phyloP scores from a whole-genome alignment of 37 sponge, comb jelly and placozoan species.

The Chondrilla cf. caribensis region DNA sequence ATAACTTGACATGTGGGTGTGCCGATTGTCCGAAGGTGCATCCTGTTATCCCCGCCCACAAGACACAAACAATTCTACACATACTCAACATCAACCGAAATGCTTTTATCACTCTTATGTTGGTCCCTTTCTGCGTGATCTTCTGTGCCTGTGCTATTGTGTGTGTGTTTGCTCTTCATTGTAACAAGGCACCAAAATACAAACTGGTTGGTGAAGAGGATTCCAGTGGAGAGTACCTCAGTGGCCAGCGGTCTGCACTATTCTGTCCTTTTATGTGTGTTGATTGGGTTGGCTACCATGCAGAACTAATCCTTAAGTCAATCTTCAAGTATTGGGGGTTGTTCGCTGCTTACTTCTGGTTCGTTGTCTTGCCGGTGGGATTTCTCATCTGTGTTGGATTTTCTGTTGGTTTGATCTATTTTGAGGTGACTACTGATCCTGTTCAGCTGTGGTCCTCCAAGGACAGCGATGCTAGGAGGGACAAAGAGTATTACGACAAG shows the following conservation, averaged over 20 bases:
- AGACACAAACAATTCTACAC: neutral
- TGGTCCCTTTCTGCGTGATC: slow-evolving; percentile 17
- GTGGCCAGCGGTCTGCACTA: neutral
- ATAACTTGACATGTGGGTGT: slow-evolving; percentile 54
- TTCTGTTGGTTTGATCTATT: slow-evolving; percentile 49
- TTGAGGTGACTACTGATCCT: slow-evolving; percentile 88
- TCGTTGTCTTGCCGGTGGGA: slow-evolving; percentile 55
- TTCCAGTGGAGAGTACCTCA: neutral
- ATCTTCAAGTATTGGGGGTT: slow-evolving; percentile 69
- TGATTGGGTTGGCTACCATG: slow-evolving; percentile 27
- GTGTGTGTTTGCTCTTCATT: neutral
- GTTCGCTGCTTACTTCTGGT: slow-evolving; percentile 71
- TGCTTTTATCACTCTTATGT: neutral
- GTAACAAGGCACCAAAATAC: neutral
- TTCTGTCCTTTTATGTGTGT: slow-evolving; percentile 17
- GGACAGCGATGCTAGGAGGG: slow-evolving; percentile 69
- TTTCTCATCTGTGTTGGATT: slow-evolving; percentile 36
- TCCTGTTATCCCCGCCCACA: slow-evolving; percentile 29
- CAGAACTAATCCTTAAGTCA: slow-evolving; percentile 47
- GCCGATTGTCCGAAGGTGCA: slow-evolving; percentile 54
- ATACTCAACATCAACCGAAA: neutral
- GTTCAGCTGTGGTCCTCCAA: slow-evolving; percentile 95
- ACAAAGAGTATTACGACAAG: slow-evolving; percentile 96
- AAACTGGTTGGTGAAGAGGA: neutral
- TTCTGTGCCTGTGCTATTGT: slow-evolving; percentile 5